phyloP scores from a whole-genome alignment of 2,888 invertebrate species.

The Cremastinae sp. region DNA sequence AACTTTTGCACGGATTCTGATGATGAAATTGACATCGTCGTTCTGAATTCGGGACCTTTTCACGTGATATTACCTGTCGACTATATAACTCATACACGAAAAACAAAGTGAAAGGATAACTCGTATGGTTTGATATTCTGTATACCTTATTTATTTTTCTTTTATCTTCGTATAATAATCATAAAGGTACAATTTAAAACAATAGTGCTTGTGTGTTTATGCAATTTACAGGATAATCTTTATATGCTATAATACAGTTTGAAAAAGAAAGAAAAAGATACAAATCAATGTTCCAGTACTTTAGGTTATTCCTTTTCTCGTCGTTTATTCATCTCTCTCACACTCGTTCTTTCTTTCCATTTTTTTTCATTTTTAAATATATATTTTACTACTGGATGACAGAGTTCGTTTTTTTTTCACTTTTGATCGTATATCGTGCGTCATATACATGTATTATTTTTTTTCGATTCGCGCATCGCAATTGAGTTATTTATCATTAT shows the following conservation, averaged over 20 bases:
- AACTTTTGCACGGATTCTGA: no score
- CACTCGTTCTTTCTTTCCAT: constrained; percentile 15
- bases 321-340: constrained; percentile 62
- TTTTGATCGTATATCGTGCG: constrained; percentile 66
- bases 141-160: constrained; percentile 78
- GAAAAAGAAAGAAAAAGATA: constrained; percentile 74
- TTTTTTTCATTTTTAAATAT: constrained; percentile 69
- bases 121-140: constrained; percentile 73
- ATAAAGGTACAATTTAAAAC: constrained; percentile 79
- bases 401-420: constrained; percentile 60
- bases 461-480: constrained; percentile 56
- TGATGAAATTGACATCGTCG: no score
- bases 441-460: constrained; percentile 41
- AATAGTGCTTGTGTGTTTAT: constrained; percentile 79
- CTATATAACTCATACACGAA: no score
- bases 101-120: not conserved
- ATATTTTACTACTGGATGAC: constrained; percentile 77
- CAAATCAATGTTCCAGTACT: constrained; percentile 78
- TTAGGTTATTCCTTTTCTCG: constrained; percentile 70
- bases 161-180: constrained; percentile 78
- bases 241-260: constrained; percentile 79
- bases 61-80: no score
- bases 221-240: constrained; percentile 80
- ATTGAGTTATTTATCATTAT: constrained; percentile 52
- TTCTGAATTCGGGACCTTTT: no score